Evolutionary conservation across 2,113 vertebrate genomes (phyloP), one percentile per base, ranked within the genome.

Genomic region (Murina feae): DNA sequence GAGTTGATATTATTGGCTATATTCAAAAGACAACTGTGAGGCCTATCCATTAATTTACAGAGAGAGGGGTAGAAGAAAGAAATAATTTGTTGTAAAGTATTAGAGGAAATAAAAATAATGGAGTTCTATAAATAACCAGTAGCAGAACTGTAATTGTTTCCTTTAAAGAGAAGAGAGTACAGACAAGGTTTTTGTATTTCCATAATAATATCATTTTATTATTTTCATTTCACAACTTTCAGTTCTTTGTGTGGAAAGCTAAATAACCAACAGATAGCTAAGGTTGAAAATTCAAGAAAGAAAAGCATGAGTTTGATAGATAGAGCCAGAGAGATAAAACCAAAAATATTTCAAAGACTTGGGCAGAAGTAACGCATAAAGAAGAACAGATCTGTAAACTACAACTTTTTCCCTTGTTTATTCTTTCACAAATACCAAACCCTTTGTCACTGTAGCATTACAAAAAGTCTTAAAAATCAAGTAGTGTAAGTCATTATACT

Each of bases 1-100:
- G 4, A 16, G 8, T 95, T 97, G 9, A 20, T 92, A 66, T 83
- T 96, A 96, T 60, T 91, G 16, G 71, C 88, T 94, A 90, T 72
- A 84, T 47, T 94, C 90, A 80, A 68, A 89, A 96, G 2, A 83
- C 1, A 93, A 12, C 4, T 83, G 2, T 51, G 88, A 92, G 32
- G 2, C 32, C 2, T 60, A 35, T 23, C 9, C 1, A 55, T 10
- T 76, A 84, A 82, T 86, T 90, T 1, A 86, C 21, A 4, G 89
- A 8, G 51, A 44, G 0, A 65, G 18, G 3, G 65, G 37, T 37
- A 90, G 18, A 96, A 71, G 1, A 93, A 86, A 86, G 1, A 3
- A 25, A 39, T 53, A 87, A 92, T 8, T 87, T 1, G 4, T 6
- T 81, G 13, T 79, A 65, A 95, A 72, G 0, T 2, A 37, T 65